Conservation (phyloP, 2,797 vertebrate genomes). For the Enteromius unitaeniatus region DNA sequence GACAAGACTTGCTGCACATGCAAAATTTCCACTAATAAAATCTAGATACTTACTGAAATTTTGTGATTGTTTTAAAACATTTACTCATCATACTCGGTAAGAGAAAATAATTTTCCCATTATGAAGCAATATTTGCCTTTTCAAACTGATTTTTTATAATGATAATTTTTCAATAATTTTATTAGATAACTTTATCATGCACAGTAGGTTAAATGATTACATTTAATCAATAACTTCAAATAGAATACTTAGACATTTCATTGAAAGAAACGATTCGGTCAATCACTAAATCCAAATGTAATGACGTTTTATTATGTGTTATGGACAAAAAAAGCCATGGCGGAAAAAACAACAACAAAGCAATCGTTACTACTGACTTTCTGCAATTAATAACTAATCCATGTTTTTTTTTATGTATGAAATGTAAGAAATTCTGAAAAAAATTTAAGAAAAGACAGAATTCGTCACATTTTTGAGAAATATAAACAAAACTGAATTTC, state of each 20-base stretch:
- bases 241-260: too few relatives aligned
- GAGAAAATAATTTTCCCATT: background rate
- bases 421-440: too few relatives aligned
- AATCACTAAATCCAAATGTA: background rate
- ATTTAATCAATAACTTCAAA: background rate
- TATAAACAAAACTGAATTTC: too few relatives aligned
- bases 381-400: background rate
- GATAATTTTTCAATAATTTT: background rate
- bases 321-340: background rate
- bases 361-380: too few relatives aligned
- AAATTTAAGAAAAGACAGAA: background rate
- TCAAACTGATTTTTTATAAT: background rate
- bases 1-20: background rate
- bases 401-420: too few relatives aligned
- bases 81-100: background rate
- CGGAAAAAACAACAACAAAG: background rate
- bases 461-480: background rate
- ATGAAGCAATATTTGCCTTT: too few relatives aligned
- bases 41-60: background rate
- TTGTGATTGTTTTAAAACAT: too few relatives aligned
- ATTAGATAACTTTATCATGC: background rate
- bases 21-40: background rate
- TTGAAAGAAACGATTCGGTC: too few relatives aligned
- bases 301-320: background rate
- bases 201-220: background rate